These are phyloP conservation scores for Drosophila macrospina DNA, from an alignment of 2,888 invertebrate genomes.

Conservation along the genomic window DNA sequence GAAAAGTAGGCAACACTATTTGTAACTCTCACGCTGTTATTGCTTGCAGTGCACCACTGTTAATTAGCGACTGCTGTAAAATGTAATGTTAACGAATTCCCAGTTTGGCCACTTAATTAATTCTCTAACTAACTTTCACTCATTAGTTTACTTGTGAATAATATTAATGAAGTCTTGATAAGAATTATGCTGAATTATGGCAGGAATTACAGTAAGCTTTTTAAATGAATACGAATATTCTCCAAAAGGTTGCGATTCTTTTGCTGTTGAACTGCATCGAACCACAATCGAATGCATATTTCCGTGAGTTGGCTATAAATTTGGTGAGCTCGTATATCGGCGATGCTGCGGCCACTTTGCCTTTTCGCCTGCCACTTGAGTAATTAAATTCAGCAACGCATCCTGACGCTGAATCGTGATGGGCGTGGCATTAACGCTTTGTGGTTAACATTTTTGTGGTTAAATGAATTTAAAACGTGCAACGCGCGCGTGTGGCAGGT, in stretches of 20 bases:
- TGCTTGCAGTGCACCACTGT: no score
- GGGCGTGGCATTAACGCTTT: conserved; percentile 81
- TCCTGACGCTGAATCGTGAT: conserved; percentile 26
- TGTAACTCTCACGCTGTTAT: no score
- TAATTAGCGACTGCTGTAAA: no score
- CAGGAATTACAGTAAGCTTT: background rate
- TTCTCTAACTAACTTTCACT: no score
- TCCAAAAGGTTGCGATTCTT: background rate
- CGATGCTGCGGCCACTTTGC: conserved; percentile 27
- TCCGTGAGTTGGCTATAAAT: conserved; percentile 58
- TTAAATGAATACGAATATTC: background rate
- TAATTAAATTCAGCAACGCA: conserved; percentile 75
- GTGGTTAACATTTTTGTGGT: conserved; percentile 81
- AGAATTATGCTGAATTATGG: background rate
- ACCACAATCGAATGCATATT: conserved; percentile 32
- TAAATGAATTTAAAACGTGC: conserved; percentile 79
- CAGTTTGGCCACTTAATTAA: no score
- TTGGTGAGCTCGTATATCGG: conserved; percentile 30
- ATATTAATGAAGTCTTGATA: background rate
- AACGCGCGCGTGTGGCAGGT: conserved; percentile 63
- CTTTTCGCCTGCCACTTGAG: conserved; percentile 70
- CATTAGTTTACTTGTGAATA: no score
- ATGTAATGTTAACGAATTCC: no score
- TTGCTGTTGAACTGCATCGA: background rate
- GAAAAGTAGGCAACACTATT: no score